A percentile compares a stretch with the other conserved stretches of the same genome.
phyloP scores from a whole-genome alignment of 2,888 invertebrate species.

The Standfussiana lucernea region DNA sequence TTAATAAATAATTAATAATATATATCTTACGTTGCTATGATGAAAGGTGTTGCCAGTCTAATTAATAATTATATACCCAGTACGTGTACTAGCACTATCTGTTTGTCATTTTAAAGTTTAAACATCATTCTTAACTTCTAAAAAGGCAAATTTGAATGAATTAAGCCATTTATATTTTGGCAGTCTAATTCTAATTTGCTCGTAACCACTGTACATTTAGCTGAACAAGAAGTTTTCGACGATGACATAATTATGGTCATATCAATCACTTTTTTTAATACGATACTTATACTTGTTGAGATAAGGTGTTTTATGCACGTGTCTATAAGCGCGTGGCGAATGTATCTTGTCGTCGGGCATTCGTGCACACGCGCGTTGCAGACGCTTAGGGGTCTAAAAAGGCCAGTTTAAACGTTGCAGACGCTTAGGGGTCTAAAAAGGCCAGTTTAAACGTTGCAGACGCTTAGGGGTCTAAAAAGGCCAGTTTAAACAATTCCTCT shows the following conservation, averaged over 20 bases:
- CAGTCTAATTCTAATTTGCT: slow-evolving; percentile 49
- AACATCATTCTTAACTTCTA: slow-evolving; percentile 40
- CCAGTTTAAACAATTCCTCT: not conserved
- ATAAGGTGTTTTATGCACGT: not conserved
- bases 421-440: not conserved
- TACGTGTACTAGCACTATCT: slow-evolving; percentile 21
- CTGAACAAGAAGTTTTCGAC: not conserved
- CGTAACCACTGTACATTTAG: slow-evolving; percentile 29
- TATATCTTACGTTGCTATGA: not conserved
- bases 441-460: too few relatives aligned
- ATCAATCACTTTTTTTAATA: not conserved
- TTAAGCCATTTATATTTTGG: slow-evolving; percentile 52
- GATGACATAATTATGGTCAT: not conserved
- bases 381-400: not conserved
- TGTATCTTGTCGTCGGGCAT: not conserved
- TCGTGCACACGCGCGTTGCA: not conserved
- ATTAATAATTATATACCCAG: slow-evolving; percentile 19
- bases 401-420: too few relatives aligned
- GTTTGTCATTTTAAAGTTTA: slow-evolving; percentile 30
- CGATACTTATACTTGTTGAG: not conserved
- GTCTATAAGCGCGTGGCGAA: not conserved
- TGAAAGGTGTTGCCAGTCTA: slow-evolving; percentile 50
- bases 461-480: not conserved
- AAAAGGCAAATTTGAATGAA: slow-evolving; percentile 52
- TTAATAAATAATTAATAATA: not conserved